A percentile compares a stretch with the other conserved stretches of the same genome.
phyloP scores from a whole-genome alignment of 2,888 invertebrate species.

The Amiota communis region DNA sequence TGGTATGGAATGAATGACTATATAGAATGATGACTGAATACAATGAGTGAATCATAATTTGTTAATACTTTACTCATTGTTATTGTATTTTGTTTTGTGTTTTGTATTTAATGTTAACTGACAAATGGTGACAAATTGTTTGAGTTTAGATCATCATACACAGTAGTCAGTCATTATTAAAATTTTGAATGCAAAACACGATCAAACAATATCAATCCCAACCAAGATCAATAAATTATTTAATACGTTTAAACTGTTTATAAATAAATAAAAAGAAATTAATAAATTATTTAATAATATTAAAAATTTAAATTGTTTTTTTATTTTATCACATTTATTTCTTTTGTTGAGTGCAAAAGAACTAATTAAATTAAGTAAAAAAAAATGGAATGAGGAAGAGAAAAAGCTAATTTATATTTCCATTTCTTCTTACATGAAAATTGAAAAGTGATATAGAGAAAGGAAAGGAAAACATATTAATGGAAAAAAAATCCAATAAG shows the following conservation, averaged over 20 bases:
- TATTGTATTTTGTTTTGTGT: not conserved
- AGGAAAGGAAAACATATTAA: not conserved
- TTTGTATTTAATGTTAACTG: not conserved
- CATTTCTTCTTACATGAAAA: not conserved
- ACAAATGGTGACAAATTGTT: constrained; percentile 18
- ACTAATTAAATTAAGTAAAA: constrained; percentile 58
- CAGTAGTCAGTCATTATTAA: not conserved
- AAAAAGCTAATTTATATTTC: not conserved
- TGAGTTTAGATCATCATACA: constrained; percentile 18
- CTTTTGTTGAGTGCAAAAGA: constrained; percentile 43
- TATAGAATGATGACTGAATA: too few species aligned
- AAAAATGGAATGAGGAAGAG: too few species aligned
- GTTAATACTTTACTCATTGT: not conserved
- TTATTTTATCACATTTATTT: too few species aligned
- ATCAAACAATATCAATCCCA: too few species aligned
- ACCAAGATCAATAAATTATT: too few species aligned
- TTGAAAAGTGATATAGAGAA: not conserved
- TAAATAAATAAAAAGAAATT: too few species aligned
- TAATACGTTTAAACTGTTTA: too few species aligned
- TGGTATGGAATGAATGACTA: too few species aligned
- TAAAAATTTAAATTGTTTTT: too few species aligned
- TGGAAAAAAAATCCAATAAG: constrained; percentile 14
- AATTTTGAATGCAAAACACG: not conserved
- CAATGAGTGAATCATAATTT: too few species aligned
- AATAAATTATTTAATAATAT: too few species aligned